phyloP scores from a whole-genome alignment of 1,140 invertebrate species.

The Philopotamus ludificatus region DNA sequence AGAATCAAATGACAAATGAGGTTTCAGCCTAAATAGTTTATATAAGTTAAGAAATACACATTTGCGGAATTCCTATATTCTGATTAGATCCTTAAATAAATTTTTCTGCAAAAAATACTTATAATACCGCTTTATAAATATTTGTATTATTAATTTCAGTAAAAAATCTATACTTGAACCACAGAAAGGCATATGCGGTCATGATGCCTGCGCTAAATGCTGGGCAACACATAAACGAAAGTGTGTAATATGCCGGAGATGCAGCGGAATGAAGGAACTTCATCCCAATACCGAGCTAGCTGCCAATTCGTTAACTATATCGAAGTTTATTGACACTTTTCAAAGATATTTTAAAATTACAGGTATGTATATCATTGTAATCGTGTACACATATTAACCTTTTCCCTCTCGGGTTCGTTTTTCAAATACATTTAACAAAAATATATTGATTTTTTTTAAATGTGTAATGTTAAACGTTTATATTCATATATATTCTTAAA shows the following conservation, averaged over 20 bases:
- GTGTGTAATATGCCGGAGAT: background rate
- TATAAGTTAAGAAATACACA: no score
- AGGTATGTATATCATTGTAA: background rate
- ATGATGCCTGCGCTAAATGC: conserved; percentile 14
- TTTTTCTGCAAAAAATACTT: no score
- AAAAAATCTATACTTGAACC: background rate
- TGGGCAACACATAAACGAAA: background rate
- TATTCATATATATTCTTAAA: no score
- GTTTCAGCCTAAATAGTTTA: no score
- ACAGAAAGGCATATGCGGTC: background rate
- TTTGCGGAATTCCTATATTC: no score
- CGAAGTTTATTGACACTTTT: background rate
- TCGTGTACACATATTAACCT: background rate
- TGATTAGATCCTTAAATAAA: no score
- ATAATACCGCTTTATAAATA: background rate
- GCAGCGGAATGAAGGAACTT: no score
- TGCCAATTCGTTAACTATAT: background rate
- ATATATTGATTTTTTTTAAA: no score
- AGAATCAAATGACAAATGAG: no score
- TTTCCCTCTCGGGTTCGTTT: no score
- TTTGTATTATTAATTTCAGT: background rate
- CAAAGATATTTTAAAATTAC: background rate
- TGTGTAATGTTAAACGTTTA: no score
- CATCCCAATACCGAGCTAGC: background rate
- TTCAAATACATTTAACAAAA: no score